A percentile compares a stretch with the other conserved stretches of the same genome.
Conservation (phyloP, 2,888 invertebrate genomes). For the Hirtodrosophila histrioides region DNA sequence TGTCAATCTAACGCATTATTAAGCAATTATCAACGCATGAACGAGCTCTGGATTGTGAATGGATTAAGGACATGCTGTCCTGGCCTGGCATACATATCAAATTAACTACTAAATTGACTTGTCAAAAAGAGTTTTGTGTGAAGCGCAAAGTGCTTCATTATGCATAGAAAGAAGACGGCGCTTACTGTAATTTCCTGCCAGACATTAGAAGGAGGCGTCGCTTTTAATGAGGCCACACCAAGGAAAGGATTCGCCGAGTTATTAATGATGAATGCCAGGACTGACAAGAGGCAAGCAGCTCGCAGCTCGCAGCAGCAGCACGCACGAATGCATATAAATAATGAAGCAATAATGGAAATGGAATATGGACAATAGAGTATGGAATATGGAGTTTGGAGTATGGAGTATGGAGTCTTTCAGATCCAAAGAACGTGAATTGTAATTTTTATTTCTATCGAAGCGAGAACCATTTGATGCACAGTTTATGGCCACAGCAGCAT, state of each 20-base stretch:
- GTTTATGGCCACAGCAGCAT: conserved; percentile 54
- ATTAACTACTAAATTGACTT: conserved; percentile 82
- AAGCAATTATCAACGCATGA: conserved; percentile 51
- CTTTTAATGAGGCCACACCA: conserved; percentile 37
- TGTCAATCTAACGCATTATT: conserved; percentile 41
- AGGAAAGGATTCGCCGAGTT: conserved; percentile 64
- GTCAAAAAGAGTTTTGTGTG: conserved; percentile 65
- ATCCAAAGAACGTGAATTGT: conserved; percentile 52
- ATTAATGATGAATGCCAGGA: conserved; percentile 58
- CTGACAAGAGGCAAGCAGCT: conserved; percentile 1
- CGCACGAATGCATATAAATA: conserved; percentile 74
- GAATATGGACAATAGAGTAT: not conserved
- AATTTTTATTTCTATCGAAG: conserved; percentile 56
- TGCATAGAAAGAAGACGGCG: conserved; percentile 26
- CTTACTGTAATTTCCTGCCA: conserved; percentile 43
- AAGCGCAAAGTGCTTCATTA: conserved; percentile 40
- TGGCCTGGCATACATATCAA: conserved; percentile 65
- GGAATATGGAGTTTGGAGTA: not conserved
- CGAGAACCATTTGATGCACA: conserved; percentile 70
- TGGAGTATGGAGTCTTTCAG: conserved; percentile 7
- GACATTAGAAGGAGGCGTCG: conserved; percentile 35
- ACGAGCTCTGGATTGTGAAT: conserved; percentile 6
- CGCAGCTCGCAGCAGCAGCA: conserved; percentile 68
- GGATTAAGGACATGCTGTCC: not conserved
- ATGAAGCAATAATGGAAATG: conserved; percentile 53